Percentiles rank a stretch among this genome's conserved stretches.
phyloP scores from a whole-genome alignment of 1,140 invertebrate genomes.

The Drosophila subobscura region DNA sequence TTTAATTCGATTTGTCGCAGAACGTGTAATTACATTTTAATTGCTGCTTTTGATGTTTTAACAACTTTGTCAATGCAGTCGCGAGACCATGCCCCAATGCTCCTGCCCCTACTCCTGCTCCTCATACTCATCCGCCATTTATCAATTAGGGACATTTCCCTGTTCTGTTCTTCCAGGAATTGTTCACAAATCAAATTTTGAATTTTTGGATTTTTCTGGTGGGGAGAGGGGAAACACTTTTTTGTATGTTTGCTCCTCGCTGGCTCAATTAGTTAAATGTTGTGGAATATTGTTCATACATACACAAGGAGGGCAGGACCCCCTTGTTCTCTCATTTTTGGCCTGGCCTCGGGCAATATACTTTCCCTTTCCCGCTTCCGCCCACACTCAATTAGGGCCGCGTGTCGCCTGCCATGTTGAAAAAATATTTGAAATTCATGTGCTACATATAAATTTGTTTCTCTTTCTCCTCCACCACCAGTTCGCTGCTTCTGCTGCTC shows the following conservation, averaged over 20 bases:
- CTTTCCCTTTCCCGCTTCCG: not conserved
- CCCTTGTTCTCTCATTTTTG: conserved; percentile 5
- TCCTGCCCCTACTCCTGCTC: not conserved
- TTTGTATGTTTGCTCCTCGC: conserved; percentile 11
- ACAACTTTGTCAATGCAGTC: conserved; percentile 70
- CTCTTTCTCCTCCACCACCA: conserved; percentile 2
- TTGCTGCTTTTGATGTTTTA: conserved; percentile 82
- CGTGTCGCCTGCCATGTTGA: conserved; percentile 64
- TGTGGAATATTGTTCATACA: conserved; percentile 76
- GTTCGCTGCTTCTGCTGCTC: conserved; percentile 14
- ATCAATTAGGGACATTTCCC: conserved; percentile 61
- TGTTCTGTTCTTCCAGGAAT: conserved; percentile 28
- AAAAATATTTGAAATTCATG: conserved; percentile 81
- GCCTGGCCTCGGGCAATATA: conserved; percentile 4
- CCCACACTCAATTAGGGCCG: conserved; percentile 68
- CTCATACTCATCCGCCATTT: conserved; percentile 8
- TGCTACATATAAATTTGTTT: conserved; percentile 53
- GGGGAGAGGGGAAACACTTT: not conserved
- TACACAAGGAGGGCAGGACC: conserved; percentile 2
- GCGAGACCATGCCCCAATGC: conserved; percentile 7
- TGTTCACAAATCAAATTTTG: conserved; percentile 65
- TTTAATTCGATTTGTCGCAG: conserved; percentile 80
- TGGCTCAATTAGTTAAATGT: conserved; percentile 77
- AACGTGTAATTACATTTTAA: conserved; percentile 82
- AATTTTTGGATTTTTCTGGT: conserved; percentile 41